Base-by-base conservation (phyloP, 1,140 invertebrate genomes). In the Heliconius congener region DNA sequence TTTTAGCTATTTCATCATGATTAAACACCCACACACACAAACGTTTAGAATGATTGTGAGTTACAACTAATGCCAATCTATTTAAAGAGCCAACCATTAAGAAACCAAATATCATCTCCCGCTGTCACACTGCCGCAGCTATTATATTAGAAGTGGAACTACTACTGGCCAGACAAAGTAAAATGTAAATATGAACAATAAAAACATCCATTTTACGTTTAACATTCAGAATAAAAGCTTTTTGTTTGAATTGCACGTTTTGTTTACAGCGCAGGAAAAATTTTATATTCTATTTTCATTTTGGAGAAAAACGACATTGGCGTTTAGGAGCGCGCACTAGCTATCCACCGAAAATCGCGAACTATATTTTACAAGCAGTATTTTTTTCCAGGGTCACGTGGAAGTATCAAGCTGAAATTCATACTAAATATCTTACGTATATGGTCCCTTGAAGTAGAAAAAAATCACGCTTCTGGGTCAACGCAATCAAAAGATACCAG, bases 151-250 rank as follows among this genome's bases (percentile, higher is more conserved):
- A 81, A 81, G 76, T 81, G 76, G 73, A 78, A 37, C 74, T 60
- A 52, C 18, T 30, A 50, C 74, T 60, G 73, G n/a, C 57, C 74
- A 66, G 73, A 76, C 80, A 78, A 81, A 81, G 76, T 75, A 52
- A 76, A 76, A 81, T 75, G 73, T 78, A 75, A 81, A 81, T 76
- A 74, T 76, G 80, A 78, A 81, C 80, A 81, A 78, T 81, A 81
- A 81, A 81, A 81, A 78, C 73, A 81, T 81, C 55, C 80, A 78
- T 81, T 81, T 81, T 78, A 78, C 71, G 77, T 70, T 81, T 78
- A 78, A 75, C 73, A 81, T 81, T 81, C 77, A 70, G 74, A 77
- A 77, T 81, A 78, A 81, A 81, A 81, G 80, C 77, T 81, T 81
- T 81, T 81, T 81, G 80, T 81, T 81, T 81, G 77, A 81, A 81